Conservation (phyloP, 1,140 invertebrate genomes). For the Drusus annulatus region DNA sequence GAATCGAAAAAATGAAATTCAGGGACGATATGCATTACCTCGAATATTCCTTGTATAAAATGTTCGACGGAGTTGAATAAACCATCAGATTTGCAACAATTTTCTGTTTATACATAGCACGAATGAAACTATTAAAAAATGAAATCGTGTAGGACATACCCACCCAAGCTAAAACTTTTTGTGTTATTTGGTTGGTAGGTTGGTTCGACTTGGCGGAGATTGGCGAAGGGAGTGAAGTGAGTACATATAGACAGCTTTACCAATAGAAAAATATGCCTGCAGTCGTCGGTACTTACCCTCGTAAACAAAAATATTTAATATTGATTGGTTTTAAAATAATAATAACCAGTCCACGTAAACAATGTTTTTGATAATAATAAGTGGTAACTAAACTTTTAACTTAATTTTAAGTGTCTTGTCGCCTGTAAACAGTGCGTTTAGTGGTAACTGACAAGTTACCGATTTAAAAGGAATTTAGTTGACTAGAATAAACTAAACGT, state of each 20-base stretch:
- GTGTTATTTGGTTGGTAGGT: conserved; percentile 35
- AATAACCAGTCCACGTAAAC: no score
- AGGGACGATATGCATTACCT: conserved; percentile 13
- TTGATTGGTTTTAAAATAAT: no score
- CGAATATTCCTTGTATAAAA: not conserved
- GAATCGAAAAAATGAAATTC: conserved; percentile 6
- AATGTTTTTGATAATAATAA: no score
- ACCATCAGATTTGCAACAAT: conserved; percentile 21
- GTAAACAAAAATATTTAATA: no score
- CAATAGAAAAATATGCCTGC: not conserved
- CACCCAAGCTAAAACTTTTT: conserved; percentile 48
- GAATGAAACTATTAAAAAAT: conserved; percentile 38
- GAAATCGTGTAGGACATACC: conserved; percentile 47
- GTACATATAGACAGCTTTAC: not conserved
- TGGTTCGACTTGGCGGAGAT: not conserved
- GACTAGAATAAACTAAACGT: no score
- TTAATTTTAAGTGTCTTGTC: no score
- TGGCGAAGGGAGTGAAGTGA: not conserved
- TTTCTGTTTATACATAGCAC: conserved; percentile 41
- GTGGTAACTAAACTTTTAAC: no score
- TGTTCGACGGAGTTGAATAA: not conserved
- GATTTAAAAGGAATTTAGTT: no score
- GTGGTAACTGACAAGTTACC: no score
- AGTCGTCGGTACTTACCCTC: not conserved
- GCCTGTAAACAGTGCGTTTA: no score